Conservation (phyloP, 2,888 invertebrate genomes). For the Tupiocoris notatus region DNA sequence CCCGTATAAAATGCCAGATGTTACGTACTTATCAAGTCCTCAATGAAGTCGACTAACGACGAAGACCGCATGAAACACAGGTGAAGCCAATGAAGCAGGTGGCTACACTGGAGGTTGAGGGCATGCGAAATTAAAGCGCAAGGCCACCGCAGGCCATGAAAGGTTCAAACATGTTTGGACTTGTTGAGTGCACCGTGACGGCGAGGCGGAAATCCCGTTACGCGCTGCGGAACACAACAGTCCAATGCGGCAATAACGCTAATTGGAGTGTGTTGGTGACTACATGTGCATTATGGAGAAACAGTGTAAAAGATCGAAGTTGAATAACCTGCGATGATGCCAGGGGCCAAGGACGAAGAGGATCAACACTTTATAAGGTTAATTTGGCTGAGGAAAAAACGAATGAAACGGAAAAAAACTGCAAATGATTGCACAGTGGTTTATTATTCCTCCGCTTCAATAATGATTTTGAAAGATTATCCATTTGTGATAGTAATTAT, state of each 20-base stretch:
- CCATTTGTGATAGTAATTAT: no score
- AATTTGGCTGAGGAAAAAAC: no score
- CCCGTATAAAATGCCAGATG: neutral
- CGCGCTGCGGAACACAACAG: neutral
- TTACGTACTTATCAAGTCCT: neutral
- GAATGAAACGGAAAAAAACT: no score
- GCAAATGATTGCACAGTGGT: no score
- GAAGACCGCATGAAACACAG: neutral
- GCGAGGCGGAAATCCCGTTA: neutral
- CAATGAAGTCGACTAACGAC: neutral
- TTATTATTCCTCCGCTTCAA: no score
- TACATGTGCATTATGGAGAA: neutral
- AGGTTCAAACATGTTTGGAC: neutral
- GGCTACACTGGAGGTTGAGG: neutral
- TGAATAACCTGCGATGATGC: neutral
- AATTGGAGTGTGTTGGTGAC: neutral
- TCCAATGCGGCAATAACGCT: neutral
- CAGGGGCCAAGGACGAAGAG: no score
- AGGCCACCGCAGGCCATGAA: neutral
- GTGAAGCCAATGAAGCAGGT: neutral
- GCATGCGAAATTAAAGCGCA: neutral
- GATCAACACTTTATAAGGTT: no score
- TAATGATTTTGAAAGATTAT: no score
- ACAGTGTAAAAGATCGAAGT: no score
- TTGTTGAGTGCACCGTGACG: neutral